These are phyloP conservation scores for Aratinga solstitialis DNA, from an alignment of 2,797 vertebrate genomes.

Conservation along the genomic window DNA sequence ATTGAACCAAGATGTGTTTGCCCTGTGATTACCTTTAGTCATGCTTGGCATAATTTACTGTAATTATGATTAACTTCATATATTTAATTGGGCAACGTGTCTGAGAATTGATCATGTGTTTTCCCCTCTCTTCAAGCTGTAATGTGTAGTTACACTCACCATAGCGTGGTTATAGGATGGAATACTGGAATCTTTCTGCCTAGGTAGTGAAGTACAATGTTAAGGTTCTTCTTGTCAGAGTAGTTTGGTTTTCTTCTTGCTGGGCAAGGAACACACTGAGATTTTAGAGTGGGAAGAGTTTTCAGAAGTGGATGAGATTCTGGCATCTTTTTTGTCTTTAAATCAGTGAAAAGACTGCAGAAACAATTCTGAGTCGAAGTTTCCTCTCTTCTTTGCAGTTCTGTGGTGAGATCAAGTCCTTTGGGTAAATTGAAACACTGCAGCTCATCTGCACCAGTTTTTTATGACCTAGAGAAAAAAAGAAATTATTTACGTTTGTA, in stretches of 20 bases:
- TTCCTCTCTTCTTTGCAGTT: not conserved
- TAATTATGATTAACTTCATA: slow-evolving; percentile 50
- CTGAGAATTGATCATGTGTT: slow-evolving; percentile 13
- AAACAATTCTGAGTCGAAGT: not conserved
- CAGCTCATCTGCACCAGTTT: not conserved
- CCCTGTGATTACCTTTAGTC: slow-evolving; percentile 55
- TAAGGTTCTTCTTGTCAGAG: not conserved
- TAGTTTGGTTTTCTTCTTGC: not conserved
- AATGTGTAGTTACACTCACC: not conserved
- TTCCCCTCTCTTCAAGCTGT: not conserved
- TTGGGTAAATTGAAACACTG: not conserved
- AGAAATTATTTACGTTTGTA: not conserved
- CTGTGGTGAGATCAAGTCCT: not conserved
- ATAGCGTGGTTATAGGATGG: not conserved
- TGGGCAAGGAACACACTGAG: not conserved
- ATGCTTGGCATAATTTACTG: slow-evolving; percentile 36
- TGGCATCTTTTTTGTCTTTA: not conserved
- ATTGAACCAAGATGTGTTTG: slow-evolving; percentile 53
- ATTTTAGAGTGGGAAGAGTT: not conserved
- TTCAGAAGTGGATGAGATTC: not conserved
- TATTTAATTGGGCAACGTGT: not conserved
- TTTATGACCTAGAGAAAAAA: not conserved
- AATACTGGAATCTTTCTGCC: not conserved
- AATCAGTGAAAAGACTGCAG: not conserved
- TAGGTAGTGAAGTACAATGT: not conserved